Evolutionary conservation across 2,888 invertebrate genomes (phyloP), one percentile per base, ranked within the genome.

Genomic region (Cosmopolites sordidus): DNA sequence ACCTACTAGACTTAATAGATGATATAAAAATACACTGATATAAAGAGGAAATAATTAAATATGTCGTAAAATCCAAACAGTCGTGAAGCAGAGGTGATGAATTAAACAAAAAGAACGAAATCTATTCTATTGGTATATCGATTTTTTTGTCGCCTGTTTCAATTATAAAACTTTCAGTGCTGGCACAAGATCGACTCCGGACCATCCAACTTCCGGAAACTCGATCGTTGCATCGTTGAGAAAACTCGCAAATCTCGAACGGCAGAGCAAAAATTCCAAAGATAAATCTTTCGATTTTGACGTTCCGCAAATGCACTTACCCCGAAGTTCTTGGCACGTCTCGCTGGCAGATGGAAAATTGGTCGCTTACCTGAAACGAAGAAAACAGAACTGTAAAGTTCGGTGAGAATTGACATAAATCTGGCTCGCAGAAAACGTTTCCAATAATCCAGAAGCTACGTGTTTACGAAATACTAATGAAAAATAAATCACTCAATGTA

Each of bases 291-390:
- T 12, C 22, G 33, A 16, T 15, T 29, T 47, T 29, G 39, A 39
- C 45, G 17, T 15, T 16, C 38, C 47, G 47, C 39, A 39, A 47
- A 47, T 47, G 40, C 47, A 47, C 47, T 47, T 47, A 47, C 47
- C 47, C 47, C 18, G 38, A 46, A 47, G 18, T 47, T 47, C 22
- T 40, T 47, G 47, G 47, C 47, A 47, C 27, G 12, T 22, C 14
- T 16, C 27, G 16, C 16, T 40, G 47, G 39, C 47, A 47, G 47
- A 27, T 27, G 22, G 22, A 16, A 40, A 47, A 40, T 47, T 40
- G 22, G 47, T 47, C 39, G 47, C 47, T 47, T 47, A 47, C 47
- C 47, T 47, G 47, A 33, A 40, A 47, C 22, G 47, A 47, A 47
- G 47, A 47, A 47, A 47, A 47, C 40, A 39, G 39, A 27, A 12